Evolutionary conservation across 2,113 vertebrate genomes (phyloP), one percentile per base, ranked within the genome.

Genomic region (Poicephalus meyeri): DNA sequence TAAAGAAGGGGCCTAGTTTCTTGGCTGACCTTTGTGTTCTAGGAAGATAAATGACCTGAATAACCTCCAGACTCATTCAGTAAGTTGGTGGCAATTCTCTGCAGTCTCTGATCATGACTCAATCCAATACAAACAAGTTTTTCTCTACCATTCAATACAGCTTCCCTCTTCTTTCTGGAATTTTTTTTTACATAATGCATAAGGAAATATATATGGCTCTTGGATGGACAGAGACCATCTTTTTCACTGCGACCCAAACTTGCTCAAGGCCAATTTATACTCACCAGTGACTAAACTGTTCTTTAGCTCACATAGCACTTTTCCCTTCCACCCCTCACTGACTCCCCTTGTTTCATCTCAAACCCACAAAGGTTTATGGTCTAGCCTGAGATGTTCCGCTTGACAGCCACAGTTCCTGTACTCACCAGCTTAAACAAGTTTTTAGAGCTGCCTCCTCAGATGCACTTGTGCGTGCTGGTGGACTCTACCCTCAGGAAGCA

Each of bases 311-410:
- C 56, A 33, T 53, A 64, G 76, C 65, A 44, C 63, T 80, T 84
- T 61, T 52, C 29, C 41, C 23, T 86, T 56, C 66, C 47, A 46
- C 16, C 55, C 35, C 42, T 92, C 68, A 46, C 39, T 73, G 53
- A 10, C 7, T 65, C 25, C 14, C 5, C 1, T 26, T 39, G 64
- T 39, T 26, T 88, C 72, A 17, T 50, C 66, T 41, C 56, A 50
- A 33, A 42, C 9, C 15, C 52, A 13, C 47, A 55, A 39, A 72
- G 15, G 64, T 58, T 90, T 49, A 52, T 53, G 58, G 17, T 35
- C 82, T 55, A 50, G 46, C 39, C 35, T 80, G 92, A 49, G 92
- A 85, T 88, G 89, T 92, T 96, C 90, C 78, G 89, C 92, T 84
- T 46, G 74, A 73, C 16, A 69, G n/a, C 17, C 60, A 0, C 39